Base-by-base conservation (phyloP, 2,113 vertebrate genomes). In the Prionailurus bengalensis region DNA sequence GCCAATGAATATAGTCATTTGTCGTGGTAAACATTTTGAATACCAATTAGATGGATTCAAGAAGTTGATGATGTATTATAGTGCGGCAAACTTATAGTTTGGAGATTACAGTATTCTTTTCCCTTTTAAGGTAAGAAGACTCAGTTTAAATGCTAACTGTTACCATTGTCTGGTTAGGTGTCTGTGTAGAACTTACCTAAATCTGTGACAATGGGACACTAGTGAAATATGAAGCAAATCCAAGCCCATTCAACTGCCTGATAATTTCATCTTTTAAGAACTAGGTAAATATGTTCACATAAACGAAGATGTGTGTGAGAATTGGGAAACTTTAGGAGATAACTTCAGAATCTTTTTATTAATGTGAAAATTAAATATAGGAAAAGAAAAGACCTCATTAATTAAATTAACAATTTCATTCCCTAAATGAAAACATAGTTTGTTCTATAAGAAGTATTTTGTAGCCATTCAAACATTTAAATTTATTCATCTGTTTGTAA, bases 401-500 rank as follows among this genome's bases (percentile, higher is more conserved):
- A 86, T 91, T 93, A 66, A 65, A 76, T 76, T n/a, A 90, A 45
- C n/a, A 48, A 91, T 88, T 95, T 58, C 33, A 61, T 53, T 73
- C 29, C 25, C 13, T 65, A 79, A 83, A 58, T 39, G 27, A 65
- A 93, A 55, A 5, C 2, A 78, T 9, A 68, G 11, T 93, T 79
- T 90, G 10, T 91, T 87, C 53, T 63, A 7, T 66, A n/a, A 53
- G 53, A 78, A 94, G 42, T 42, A 86, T 73, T 93, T 96, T 86
- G 21, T 39, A 85, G 51, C 15, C 8, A 14, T 39, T 89, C 27
- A 61, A 95, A 66, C 8, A 70, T 89, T 78, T 66, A 82, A 36
- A 86, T 82, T 82, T 97, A 58, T 17, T 97, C 78, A 76, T 55
- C 29, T 42, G 39, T 91, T 93, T 78, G 16, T 66, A 88, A 45